Evolutionary conservation across 2,113 vertebrate species (phyloP), one percentile per base, ranked within the genome.

Genomic region (Zootoca vivipara): DNA sequence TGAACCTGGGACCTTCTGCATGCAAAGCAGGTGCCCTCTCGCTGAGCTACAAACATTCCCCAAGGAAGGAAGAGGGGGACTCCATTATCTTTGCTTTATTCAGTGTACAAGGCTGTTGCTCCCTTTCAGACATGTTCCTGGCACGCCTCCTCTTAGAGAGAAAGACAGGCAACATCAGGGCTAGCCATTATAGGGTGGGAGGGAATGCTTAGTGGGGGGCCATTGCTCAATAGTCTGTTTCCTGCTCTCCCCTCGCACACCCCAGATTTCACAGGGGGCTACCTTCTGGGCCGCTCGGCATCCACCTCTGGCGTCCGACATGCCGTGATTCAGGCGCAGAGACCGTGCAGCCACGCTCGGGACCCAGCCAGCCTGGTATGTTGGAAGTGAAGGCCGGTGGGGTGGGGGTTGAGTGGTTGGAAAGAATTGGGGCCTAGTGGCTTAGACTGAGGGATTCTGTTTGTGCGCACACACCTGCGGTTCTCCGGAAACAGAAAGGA

Each of bases 251-350:
- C 15, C 74, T 18, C 30, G 52, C 28, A 13, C 20, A 6, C 20
- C 33, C 35, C 96, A 99, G 98, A 98, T 96, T 96, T 98, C 94
- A 97, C 97, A 0, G 93, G 95, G 56, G 92, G 95, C 6, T 95
- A 96, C 92, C 98, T 98, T 89, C 97, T 99, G 92, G 98, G 98
- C 77, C 98, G 98, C 88, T 99, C 98, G 0, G 98, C 98, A 91
- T 98, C 98, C 91, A 98, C 98, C 87, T 98, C 98, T 1, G 98
- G 98, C 87, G 98, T 98, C 87, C 98, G 97, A 83, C 98, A 98
- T 88, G 97, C 97, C 74, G 96, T 94, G 15, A 94, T 96, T 91
- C 97, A 98, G n/a, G 95, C 97, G 65, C 97, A 97, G 74, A 96
- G 98, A 84, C 98, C 98, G 86, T 97, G 97, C 96, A 98, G 98